Conservation (phyloP, 2,888 invertebrate species). For the Frankliniella fusca region DNA sequence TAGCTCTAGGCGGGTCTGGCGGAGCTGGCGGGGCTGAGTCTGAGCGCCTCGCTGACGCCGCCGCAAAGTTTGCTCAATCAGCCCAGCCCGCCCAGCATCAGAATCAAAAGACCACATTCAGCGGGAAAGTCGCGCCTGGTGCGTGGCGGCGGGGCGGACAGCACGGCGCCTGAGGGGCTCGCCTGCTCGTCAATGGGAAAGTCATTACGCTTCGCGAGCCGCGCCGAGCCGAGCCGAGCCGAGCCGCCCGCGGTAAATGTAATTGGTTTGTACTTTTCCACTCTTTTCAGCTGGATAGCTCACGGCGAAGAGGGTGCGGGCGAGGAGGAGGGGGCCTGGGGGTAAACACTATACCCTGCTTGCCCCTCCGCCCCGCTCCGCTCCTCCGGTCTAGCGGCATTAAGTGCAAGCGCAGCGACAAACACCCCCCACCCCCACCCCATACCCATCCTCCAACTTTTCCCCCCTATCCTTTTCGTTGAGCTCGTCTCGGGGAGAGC, state of each 20-base stretch:
- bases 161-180: not conserved
- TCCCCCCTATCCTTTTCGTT: not conserved
- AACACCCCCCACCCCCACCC: not conserved
- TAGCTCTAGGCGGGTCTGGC: too few relatives aligned
- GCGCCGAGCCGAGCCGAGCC: not conserved
- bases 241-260: not conserved
- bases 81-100: not conserved
- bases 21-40: not conserved
- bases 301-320: not conserved
- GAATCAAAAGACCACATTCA: not conserved
- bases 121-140: not conserved
- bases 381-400: not conserved
- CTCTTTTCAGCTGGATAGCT: not conserved
- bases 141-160: not conserved
- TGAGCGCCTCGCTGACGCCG: not conserved
- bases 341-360: not conserved
- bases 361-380: not conserved
- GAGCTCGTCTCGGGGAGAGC: not conserved
- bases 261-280: conserved; percentile 20
- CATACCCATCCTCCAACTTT: not conserved
- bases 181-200: not conserved
- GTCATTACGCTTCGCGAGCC: not conserved
- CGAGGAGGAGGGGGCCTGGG: not conserved
- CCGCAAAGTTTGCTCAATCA: conserved; percentile 19
- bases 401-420: not conserved